These are phyloP conservation scores for Gymnorhina tibicen DNA, from an alignment of 2,113 vertebrate species.

Conservation along the genomic window DNA sequence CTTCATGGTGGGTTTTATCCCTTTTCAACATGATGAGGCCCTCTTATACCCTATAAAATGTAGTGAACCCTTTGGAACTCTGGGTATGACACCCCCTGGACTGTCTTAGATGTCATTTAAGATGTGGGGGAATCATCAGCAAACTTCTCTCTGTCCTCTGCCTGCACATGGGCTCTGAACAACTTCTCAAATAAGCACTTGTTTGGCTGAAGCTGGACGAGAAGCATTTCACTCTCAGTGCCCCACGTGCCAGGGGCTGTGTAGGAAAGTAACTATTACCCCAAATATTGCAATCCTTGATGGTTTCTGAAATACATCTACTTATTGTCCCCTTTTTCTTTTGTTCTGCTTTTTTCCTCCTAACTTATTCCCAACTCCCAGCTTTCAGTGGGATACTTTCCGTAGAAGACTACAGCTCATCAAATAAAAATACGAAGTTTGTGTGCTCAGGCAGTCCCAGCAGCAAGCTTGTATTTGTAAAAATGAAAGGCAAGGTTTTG, in stretches of 20 bases:
- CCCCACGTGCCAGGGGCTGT: background rate
- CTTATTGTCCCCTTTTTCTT: background rate
- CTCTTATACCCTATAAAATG: background rate
- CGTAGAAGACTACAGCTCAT: background rate
- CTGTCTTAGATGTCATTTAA: background rate
- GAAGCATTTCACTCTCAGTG: background rate
- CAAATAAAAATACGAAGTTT: background rate
- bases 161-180: background rate
- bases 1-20: background rate
- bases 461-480: background rate
- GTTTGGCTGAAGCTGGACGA: background rate
- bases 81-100: background rate
- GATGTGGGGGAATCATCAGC: background rate
- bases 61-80: background rate
- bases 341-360: background rate
- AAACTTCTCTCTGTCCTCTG: background rate
- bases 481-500: conserved; percentile 4
- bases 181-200: background rate
- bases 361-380: background rate
- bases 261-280: background rate
- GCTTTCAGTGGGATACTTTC: background rate
- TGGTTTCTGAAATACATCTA: background rate
- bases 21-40: background rate
- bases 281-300: background rate
- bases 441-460: background rate